A percentile compares a stretch with the other conserved stretches of the same genome.
Evolutionary conservation across 2,113 vertebrate genomes (phyloP).

Genomic region (Girardinichthys multiradiatus): DNA sequence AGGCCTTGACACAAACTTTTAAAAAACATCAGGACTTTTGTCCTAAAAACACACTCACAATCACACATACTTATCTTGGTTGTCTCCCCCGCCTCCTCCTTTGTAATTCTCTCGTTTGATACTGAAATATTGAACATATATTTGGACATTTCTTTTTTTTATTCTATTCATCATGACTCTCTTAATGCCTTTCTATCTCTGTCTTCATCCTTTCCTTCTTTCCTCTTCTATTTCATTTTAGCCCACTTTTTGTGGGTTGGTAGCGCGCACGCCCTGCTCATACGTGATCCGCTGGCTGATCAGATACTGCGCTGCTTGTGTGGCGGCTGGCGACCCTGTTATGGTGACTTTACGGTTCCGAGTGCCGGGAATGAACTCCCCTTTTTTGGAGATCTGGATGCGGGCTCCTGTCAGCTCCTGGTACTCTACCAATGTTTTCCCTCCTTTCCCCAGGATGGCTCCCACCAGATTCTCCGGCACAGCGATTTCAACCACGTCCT

Average conservation of each 20-base stretch:
- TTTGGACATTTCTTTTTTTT: constrained; percentile 76
- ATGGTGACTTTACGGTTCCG: constrained; percentile 97
- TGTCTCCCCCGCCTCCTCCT: constrained; percentile 77
- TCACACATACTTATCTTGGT: constrained; percentile 79
- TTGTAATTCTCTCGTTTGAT: constrained; percentile 77
- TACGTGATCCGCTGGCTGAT: constrained; percentile 97
- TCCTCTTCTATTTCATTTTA: constrained; percentile 77
- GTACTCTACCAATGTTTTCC: constrained; percentile 96
- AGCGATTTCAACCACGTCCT: constrained; percentile 95
- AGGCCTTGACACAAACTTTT: constrained; percentile 80
- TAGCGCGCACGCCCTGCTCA: constrained; percentile 93
- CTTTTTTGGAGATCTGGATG: constrained; percentile 98
- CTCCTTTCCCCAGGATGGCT: constrained; percentile 94
- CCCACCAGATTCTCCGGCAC: constrained; percentile 96
- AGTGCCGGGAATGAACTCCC: constrained; percentile 95
- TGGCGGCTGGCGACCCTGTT: constrained; percentile 92
- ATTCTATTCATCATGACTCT: constrained; percentile 64
- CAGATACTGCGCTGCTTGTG: constrained; percentile 95
- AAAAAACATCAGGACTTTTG: constrained; percentile 82
- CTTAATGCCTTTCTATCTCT: constrained; percentile 68
- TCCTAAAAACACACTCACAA: constrained; percentile 82
- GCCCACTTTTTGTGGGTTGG: constrained; percentile 96
- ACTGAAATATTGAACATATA: constrained; percentile 81
- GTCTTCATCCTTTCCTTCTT: constrained; percentile 75
- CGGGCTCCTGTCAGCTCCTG: constrained; percentile 95